phyloP scores from a whole-genome alignment of 2,888 invertebrate species.

The Leucozona laternaria region DNA sequence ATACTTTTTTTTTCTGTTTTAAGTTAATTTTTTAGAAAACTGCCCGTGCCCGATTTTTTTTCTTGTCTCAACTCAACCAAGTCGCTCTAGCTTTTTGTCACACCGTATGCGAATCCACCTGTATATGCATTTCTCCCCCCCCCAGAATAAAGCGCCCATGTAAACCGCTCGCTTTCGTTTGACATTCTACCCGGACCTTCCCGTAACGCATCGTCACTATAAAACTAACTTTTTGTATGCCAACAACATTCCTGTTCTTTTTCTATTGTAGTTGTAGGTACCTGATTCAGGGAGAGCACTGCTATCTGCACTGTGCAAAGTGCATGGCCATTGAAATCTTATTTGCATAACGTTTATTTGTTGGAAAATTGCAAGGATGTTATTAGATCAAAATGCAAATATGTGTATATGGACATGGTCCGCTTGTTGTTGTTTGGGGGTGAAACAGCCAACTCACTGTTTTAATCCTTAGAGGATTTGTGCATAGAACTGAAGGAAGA shows the following conservation, averaged over 20 bases:
- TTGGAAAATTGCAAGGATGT: slow-evolving; percentile 7
- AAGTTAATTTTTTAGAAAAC: too few relatives aligned
- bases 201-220: neutral
- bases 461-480: neutral
- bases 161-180: neutral
- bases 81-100: too few relatives aligned
- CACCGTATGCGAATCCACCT: too few relatives aligned
- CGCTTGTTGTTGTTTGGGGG: neutral
- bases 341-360: slow-evolving; percentile 17
- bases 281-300: neutral
- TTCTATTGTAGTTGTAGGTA: neutral
- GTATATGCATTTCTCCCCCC: neutral
- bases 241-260: neutral
- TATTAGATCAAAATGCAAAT: slow-evolving; percentile 10
- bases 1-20: too few relatives aligned
- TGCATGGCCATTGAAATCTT: neutral
- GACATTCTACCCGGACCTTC: neutral
- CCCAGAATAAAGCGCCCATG: neutral
- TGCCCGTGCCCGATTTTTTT: too few relatives aligned
- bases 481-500: neutral
- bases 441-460: neutral
- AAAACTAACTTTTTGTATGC: neutral
- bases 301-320: neutral
- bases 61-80: too few relatives aligned
- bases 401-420: neutral